phyloP scores from a whole-genome alignment of 2,113 vertebrate genomes.

The Variabilichromis moorii region DNA sequence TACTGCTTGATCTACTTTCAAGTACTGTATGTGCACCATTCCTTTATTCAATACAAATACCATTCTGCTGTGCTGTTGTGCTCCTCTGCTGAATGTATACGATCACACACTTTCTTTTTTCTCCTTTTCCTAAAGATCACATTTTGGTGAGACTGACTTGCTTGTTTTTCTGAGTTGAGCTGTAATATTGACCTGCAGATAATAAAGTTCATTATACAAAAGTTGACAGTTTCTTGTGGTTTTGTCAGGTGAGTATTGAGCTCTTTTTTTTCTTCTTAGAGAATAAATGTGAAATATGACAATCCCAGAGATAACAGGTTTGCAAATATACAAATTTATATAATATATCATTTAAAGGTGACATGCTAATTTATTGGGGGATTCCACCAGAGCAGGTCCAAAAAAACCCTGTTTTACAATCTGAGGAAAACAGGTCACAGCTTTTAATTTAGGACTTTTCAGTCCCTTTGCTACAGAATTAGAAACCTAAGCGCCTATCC shows the following conservation, averaged over 20 bases:
- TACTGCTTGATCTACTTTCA: neutral
- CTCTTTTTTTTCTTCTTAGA: neutral
- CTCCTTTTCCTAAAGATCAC: neutral
- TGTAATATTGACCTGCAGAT: slow-evolving; percentile 39
- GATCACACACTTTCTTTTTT: neutral
- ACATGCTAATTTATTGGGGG: neutral
- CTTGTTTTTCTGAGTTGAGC: slow-evolving; percentile 18
- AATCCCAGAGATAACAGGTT: neutral
- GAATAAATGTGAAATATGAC: neutral
- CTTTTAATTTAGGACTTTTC: neutral
- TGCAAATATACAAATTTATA: neutral
- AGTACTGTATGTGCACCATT: neutral
- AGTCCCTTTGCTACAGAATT: neutral
- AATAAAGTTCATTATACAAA: slow-evolving; percentile 50
- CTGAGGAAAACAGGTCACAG: neutral
- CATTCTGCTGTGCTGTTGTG: slow-evolving; percentile 6
- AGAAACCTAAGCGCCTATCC: neutral
- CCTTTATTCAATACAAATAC: neutral
- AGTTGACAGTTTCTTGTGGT: neutral
- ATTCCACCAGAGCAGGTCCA: neutral
- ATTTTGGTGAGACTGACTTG: slow-evolving; percentile 12
- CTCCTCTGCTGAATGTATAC: slow-evolving; percentile 45
- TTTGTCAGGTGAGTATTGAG: neutral
- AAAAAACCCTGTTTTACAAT: neutral
- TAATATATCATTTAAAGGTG: neutral